A percentile compares a stretch with the other conserved stretches of the same genome.
Conservation (phyloP, 2,113 vertebrate species). For the Scytalopus superciliaris region DNA sequence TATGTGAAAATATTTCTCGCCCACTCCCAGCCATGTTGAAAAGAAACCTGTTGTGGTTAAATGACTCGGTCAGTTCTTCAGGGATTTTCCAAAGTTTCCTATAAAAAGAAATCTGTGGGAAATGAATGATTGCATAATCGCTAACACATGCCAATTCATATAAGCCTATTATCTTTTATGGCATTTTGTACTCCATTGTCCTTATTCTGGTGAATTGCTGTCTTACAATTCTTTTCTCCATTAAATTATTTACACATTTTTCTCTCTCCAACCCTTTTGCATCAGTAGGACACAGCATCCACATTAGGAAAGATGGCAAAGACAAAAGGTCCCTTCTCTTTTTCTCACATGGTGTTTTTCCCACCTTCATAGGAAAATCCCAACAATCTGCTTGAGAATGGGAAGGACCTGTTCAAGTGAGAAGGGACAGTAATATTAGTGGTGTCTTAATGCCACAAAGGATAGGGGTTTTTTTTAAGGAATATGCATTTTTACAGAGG, state of each 20-base stretch:
- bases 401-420: not conserved
- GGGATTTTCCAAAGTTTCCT: constrained; percentile 80
- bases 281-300: not conserved
- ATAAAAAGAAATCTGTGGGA: constrained; percentile 83
- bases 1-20: constrained; percentile 61
- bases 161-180: constrained; percentile 75
- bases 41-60: constrained; percentile 82
- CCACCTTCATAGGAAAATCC: not conserved
- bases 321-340: not conserved
- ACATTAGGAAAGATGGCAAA: not conserved
- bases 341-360: not conserved
- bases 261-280: not conserved
- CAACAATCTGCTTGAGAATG: not conserved
- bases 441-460: not conserved
- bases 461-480: no score
- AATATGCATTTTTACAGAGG: not conserved
- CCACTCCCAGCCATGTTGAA: constrained; percentile 74
- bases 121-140: constrained; percentile 78
- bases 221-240: constrained; percentile 47
- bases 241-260: constrained; percentile 51
- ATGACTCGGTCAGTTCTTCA: constrained; percentile 75
- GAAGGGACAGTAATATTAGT: not conserved
- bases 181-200: constrained; percentile 67
- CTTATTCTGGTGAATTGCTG: constrained; percentile 51
- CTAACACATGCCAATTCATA: constrained; percentile 78